A percentile compares a stretch with the other conserved stretches of the same genome.
Evolutionary conservation across 1,140 invertebrate species (phyloP).

Genomic region (Chlorops oryzae): DNA sequence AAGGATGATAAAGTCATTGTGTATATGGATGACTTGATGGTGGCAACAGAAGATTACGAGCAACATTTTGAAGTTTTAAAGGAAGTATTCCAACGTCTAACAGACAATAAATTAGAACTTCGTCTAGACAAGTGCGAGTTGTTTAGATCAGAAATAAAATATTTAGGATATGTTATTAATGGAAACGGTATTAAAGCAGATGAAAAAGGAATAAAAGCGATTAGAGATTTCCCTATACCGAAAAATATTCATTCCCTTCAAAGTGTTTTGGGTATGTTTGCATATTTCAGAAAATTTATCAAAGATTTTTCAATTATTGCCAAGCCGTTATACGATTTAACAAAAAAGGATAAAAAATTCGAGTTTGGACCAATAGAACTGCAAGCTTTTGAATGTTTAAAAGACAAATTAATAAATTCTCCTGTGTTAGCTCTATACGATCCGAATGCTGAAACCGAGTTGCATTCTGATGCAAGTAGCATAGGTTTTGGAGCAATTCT

Average conservation of each 20-base stretch:
- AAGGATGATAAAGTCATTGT: conserved; percentile 8
- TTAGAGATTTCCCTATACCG: conserved; percentile 32
- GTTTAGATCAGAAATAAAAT: conserved; percentile 30
- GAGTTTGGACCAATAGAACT: conserved; percentile 1
- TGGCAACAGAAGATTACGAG: conserved; percentile 4
- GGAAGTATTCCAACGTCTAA: conserved; percentile 24
- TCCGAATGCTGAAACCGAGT: conserved; percentile 30
- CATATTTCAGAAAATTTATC: conserved; percentile 39
- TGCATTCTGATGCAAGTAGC: conserved; percentile 27
- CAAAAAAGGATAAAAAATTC: conserved; percentile 22
- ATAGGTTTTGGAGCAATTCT: conserved; percentile 33
- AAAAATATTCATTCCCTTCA: conserved; percentile 28
- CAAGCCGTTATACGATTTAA: conserved; percentile 30
- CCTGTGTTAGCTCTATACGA: conserved; percentile 40
- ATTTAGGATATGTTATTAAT: conserved; percentile 33
- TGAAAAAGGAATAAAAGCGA: conserved; percentile 29
- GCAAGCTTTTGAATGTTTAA: conserved; percentile 10
- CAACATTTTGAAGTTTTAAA: conserved; percentile 17
- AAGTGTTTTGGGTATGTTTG: conserved; percentile 38
- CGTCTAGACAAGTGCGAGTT: conserved; percentile 45
- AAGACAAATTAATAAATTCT: conserved; percentile 12
- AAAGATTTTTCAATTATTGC: conserved; percentile 30
- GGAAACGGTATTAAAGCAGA: conserved; percentile 21
- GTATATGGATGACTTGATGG: conserved; percentile 19
- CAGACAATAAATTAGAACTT: conserved; percentile 37